Conservation (phyloP, 2,888 invertebrate species). For the Lasioglossum marginatum region DNA sequence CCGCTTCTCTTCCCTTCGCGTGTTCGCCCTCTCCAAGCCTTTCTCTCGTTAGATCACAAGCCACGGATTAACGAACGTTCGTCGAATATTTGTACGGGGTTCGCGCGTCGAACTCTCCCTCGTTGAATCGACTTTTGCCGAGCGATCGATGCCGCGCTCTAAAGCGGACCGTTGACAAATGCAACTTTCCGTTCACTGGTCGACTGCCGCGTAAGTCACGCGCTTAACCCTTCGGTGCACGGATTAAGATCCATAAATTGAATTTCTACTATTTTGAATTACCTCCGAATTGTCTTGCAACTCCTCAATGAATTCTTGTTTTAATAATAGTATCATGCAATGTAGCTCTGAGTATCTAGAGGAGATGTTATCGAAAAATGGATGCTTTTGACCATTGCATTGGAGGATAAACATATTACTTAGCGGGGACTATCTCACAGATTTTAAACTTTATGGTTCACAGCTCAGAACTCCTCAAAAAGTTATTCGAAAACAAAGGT, state of each 20-base stretch:
- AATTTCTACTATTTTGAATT: not conserved
- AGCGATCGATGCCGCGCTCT: not conserved
- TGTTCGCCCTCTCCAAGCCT: not conserved
- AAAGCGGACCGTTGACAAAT: not conserved
- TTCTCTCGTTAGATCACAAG: conserved; percentile 37
- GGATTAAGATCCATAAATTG: not conserved
- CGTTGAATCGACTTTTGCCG: conserved; percentile 26
- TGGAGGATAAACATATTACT: too few species aligned
- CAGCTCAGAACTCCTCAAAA: too few species aligned
- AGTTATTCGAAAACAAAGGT: too few species aligned
- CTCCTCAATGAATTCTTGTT: too few species aligned
- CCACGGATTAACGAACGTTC: conserved; percentile 46
- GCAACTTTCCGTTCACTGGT: not conserved
- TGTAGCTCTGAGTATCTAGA: too few species aligned
- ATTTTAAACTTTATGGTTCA: too few species aligned
- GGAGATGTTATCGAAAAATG: too few species aligned
- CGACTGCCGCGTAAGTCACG: not conserved
- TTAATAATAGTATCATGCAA: too few species aligned
- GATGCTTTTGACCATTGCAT: too few species aligned
- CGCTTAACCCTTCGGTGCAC: not conserved
- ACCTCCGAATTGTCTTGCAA: too few species aligned
- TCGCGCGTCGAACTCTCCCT: not conserved
- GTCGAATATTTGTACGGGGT: conserved; percentile 43
- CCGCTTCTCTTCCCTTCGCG: conserved; percentile 19
- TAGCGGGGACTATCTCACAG: too few species aligned